Evolutionary conservation across 2,113 vertebrate species (phyloP).

Genomic region (Xiphorhynchus elegans): DNA sequence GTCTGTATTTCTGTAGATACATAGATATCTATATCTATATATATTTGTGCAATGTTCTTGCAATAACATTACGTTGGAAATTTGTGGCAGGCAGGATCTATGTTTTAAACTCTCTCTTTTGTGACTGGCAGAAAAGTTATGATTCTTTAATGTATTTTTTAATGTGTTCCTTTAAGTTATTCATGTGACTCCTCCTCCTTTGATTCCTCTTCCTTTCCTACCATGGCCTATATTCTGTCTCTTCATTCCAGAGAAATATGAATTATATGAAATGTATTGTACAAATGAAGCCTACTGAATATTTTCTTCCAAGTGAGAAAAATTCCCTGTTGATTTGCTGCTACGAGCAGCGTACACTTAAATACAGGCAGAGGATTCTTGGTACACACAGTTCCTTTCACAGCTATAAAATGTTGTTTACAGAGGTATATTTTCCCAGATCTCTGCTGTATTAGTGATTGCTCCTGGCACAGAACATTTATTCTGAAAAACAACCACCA

Average conservation of each 20-base stretch:
- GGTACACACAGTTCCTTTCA: background rate
- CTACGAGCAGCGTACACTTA: fast-evolving
- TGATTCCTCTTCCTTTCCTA: background rate
- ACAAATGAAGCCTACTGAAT: background rate
- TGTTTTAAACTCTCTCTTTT: background rate
- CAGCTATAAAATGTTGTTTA: slow-evolving; percentile 3
- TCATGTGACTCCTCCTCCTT: background rate
- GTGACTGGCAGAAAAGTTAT: background rate
- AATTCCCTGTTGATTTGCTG: background rate
- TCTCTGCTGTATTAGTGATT: slow-evolving; percentile 7
- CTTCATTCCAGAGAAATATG: background rate
- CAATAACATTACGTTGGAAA: background rate
- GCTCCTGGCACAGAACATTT: background rate
- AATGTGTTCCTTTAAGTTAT: background rate
- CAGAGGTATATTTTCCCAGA: background rate
- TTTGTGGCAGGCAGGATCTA: background rate
- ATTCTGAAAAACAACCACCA: background rate
- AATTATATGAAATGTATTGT: background rate
- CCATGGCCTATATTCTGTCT: background rate
- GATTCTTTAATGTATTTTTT: background rate
- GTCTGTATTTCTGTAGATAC: background rate
- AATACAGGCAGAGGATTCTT: background rate
- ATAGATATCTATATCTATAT: background rate
- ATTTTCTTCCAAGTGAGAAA: background rate
- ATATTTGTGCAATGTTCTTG: background rate